Conservation (phyloP, 2,113 vertebrate species). For the Crotalus horridus region DNA sequence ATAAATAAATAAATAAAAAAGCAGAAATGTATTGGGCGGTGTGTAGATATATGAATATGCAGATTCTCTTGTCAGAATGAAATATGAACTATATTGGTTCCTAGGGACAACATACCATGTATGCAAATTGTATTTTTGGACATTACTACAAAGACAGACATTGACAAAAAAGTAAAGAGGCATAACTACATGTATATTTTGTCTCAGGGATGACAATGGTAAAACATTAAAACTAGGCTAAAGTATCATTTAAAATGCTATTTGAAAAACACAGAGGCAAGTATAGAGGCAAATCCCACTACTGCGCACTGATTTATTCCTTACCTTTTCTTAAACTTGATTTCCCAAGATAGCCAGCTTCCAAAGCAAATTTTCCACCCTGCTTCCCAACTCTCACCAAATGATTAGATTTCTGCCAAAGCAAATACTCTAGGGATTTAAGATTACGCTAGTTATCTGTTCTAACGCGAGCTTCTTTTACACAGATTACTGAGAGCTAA, state of each 20-base stretch:
- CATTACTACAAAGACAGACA: not conserved
- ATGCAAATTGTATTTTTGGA: not conserved
- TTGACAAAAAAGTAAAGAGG: not conserved
- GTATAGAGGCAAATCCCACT: not conserved
- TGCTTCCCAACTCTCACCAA: conserved; percentile 13
- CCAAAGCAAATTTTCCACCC: conserved; percentile 8
- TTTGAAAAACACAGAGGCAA: conserved; percentile 2
- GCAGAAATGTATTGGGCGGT: not conserved
- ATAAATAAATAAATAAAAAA: not conserved
- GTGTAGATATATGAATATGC: not conserved
- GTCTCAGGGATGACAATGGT: conserved; percentile 21
- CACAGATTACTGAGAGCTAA: conserved; percentile 14
- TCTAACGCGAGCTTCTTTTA: not conserved
- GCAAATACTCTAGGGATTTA: conserved; percentile 12
- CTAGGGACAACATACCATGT: not conserved
- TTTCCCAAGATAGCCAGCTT: conserved; percentile 9
- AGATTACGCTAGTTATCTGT: conserved; percentile 8
- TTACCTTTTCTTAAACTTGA: not conserved
- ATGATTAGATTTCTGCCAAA: conserved; percentile 33
- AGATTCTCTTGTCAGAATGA: not conserved
- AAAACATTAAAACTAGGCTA: not conserved
- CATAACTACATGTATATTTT: not conserved
- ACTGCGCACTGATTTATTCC: not conserved
- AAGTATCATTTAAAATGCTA: not conserved
- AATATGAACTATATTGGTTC: not conserved